A percentile compares a stretch with the other conserved stretches of the same genome.
phyloP scores from a whole-genome alignment of 2,113 vertebrate genomes.

The Passer domesticus region DNA sequence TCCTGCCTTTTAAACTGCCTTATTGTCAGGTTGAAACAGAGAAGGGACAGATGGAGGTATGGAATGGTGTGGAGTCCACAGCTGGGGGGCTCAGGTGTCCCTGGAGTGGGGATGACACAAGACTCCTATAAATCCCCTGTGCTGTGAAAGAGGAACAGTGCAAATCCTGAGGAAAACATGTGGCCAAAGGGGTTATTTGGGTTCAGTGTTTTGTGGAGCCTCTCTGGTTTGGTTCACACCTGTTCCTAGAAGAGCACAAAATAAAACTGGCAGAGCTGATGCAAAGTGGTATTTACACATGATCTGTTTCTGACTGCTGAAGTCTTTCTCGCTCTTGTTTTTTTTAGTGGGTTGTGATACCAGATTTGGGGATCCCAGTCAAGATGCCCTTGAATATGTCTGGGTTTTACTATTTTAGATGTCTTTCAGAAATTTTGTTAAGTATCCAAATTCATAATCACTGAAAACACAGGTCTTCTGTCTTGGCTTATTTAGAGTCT shows the following conservation, averaged over 20 bases:
- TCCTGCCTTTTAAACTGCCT: constrained; percentile 89
- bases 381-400: neutral
- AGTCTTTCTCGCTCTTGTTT: neutral
- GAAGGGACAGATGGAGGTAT: constrained; percentile 98
- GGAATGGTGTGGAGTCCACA: neutral
- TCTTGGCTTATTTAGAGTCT: neutral
- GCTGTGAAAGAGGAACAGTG: neutral
- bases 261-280: neutral
- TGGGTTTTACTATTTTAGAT: neutral
- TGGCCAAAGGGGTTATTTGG: neutral
- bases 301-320: neutral
- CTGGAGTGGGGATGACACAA: neutral
- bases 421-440: no score
- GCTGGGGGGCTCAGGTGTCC: neutral
- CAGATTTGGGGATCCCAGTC: neutral
- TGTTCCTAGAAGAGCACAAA: neutral
- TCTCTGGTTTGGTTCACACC: neutral
- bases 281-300: neutral
- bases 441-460: neutral
- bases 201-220: neutral
- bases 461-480: neutral
- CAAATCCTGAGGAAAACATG: neutral
- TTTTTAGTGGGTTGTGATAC: neutral
- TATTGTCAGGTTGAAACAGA: constrained; percentile 91
- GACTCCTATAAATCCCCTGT: neutral